A percentile compares a stretch with the other conserved stretches of the same genome.
phyloP scores from a whole-genome alignment of 2,113 vertebrate species.

The Cottus gobio region DNA sequence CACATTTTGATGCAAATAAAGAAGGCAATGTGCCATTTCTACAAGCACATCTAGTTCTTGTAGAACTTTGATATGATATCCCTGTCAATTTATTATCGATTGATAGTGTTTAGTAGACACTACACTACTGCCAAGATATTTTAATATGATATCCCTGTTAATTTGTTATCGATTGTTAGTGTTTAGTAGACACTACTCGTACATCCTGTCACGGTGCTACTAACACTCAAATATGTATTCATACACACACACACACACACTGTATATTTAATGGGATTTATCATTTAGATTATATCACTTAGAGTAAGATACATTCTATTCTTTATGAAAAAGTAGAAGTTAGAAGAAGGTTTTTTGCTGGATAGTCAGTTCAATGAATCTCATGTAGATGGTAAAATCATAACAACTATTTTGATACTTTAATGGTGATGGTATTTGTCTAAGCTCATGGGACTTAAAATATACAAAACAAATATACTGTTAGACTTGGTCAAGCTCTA shows the following conservation, averaged over 20 bases:
- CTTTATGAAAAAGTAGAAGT: not conserved
- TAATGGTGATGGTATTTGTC: not conserved
- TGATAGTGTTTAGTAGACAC: too few species aligned
- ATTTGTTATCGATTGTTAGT: too few species aligned
- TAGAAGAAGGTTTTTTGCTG: not conserved
- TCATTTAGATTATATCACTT: not conserved
- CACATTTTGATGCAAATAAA: slow-evolving; percentile 38
- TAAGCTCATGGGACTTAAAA: not conserved
- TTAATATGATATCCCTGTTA: too few species aligned
- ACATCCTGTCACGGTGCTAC: slow-evolving; percentile 7
- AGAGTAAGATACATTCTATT: not conserved
- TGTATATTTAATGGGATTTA: not conserved
- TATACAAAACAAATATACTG: not conserved
- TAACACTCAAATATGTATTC: not conserved
- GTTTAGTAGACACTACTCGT: too few species aligned
- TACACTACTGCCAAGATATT: too few species aligned
- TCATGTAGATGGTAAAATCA: not conserved
- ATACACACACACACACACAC: not conserved
- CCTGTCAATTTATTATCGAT: too few species aligned
- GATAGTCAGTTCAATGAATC: not conserved
- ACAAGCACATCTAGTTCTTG: not conserved
- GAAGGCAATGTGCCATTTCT: not conserved
- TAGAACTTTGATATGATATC: too few species aligned
- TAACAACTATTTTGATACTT: not conserved
- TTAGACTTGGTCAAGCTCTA: not conserved